A percentile compares a stretch with the other conserved stretches of the same genome.
Evolutionary conservation across 2,888 invertebrate species (phyloP).

Genomic region (Drosophila kanekoi): DNA sequence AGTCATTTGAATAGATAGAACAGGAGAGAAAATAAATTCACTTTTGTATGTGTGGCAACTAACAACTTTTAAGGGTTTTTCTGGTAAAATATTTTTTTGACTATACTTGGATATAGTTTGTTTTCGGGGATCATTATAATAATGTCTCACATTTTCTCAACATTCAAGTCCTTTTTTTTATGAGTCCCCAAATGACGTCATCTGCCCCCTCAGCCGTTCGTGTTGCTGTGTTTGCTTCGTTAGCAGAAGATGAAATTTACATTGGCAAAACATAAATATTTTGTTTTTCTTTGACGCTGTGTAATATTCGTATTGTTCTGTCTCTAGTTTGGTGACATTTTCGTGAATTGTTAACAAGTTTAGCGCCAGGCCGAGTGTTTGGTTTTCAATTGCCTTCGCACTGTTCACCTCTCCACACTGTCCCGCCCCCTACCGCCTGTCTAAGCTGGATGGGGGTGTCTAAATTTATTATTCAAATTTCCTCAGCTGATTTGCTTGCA

Average conservation of each 20-base stretch:
- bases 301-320: conserved; percentile 12
- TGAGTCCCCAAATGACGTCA: not conserved
- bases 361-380: conserved; percentile 56
- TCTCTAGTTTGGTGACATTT: conserved; percentile 32
- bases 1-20: not conserved
- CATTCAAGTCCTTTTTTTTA: not conserved
- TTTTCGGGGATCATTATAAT: too few species aligned
- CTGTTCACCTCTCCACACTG: not conserved
- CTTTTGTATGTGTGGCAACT: not conserved
- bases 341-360: conserved; percentile 66
- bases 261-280: conserved; percentile 70
- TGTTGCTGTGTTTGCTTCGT: conserved; percentile 66
- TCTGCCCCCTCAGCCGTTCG: not conserved
- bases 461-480: conserved; percentile 79
- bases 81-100: too few species aligned
- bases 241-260: conserved; percentile 64
- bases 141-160: not conserved
- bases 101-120: too few species aligned
- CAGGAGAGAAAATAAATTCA: too few species aligned
- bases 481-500: conserved; percentile 60
- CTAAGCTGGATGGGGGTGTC: not conserved
- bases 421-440: not conserved
- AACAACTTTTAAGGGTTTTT: not conserved
- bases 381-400: conserved; percentile 41
- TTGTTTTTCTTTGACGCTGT: conserved; percentile 28